Evolutionary conservation across 53 echinoderm and acorn worm species (phyloP).

Genomic region (Temnopleurus reevesii): DNA sequence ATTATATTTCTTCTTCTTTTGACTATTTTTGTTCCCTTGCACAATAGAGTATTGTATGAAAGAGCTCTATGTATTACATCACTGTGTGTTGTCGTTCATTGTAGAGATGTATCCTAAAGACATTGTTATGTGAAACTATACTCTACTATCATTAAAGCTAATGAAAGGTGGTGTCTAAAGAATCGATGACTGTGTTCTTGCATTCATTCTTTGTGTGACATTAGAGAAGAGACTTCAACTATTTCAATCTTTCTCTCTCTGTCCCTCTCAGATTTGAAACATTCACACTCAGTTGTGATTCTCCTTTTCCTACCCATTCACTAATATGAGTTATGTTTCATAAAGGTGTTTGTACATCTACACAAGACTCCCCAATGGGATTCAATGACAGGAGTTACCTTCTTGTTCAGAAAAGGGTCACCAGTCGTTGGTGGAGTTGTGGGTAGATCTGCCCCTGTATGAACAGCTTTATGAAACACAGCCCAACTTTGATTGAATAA

Average conservation of each 20-base stretch:
- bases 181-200: neutral
- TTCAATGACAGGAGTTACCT: no score
- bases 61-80: constrained; percentile 3
- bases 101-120: constrained; percentile 26
- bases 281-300: neutral
- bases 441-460: no score
- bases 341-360: no score
- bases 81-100: constrained; percentile 34
- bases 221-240: no score
- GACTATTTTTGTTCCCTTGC: constrained; percentile 1
- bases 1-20: neutral
- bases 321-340: no score
- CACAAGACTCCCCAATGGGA: no score
- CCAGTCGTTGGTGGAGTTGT: no score
- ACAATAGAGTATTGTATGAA: constrained; percentile 30
- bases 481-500: no score
- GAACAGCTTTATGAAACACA: no score
- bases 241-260: no score
- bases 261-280: neutral
- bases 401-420: no score
- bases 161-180: constrained; percentile 41
- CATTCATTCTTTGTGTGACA: neutral
- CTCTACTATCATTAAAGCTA: constrained; percentile 39
- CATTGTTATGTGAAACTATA: constrained; percentile 34
- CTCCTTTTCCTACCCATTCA: no score